Evolutionary conservation across 2,888 invertebrate species (phyloP).

Genomic region (Chydorus sphaericus): DNA sequence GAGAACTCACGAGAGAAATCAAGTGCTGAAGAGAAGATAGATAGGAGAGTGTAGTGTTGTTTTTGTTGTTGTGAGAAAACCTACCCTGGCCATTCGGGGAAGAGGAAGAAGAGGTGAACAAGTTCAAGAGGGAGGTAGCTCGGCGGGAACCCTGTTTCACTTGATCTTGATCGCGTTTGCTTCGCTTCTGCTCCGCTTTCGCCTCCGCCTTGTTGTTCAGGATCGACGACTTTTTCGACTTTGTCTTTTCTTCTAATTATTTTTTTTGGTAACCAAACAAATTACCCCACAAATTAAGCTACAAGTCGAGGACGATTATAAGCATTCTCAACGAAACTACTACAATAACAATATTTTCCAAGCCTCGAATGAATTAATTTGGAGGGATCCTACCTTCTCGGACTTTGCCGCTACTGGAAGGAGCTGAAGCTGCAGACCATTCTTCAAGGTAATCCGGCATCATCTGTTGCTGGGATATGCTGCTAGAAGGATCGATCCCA

Average conservation of each 20-base stretch:
- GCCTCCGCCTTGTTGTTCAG: constrained; percentile 22
- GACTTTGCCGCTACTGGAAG: constrained; percentile 1
- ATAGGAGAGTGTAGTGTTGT: not conserved
- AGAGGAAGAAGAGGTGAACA: constrained; percentile 40
- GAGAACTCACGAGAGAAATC: constrained; percentile 7
- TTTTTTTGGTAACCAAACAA: constrained; percentile 31
- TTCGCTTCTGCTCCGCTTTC: constrained; percentile 22
- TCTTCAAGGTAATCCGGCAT: constrained; percentile 10
- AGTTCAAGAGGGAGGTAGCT: constrained; percentile 84
- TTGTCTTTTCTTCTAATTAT: not conserved
- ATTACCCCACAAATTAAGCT: constrained; percentile 27
- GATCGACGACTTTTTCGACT: constrained; percentile 15
- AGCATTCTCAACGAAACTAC: not conserved
- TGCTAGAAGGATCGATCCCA: not conserved
- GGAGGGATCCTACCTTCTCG: constrained; percentile 12
- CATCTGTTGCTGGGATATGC: not conserved
- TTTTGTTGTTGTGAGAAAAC: constrained; percentile 4
- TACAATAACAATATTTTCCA: not conserved
- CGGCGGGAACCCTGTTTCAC: constrained; percentile 64
- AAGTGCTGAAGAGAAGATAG: not conserved
- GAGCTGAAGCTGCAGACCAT: not conserved
- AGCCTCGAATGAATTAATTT: not conserved
- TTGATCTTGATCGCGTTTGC: constrained; percentile 21
- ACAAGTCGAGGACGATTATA: not conserved
- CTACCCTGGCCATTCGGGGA: constrained; percentile 12